Evolutionary conservation across 2,113 vertebrate species (phyloP), one percentile per base, ranked within the genome.

Genomic region (Bos javanicus): DNA sequence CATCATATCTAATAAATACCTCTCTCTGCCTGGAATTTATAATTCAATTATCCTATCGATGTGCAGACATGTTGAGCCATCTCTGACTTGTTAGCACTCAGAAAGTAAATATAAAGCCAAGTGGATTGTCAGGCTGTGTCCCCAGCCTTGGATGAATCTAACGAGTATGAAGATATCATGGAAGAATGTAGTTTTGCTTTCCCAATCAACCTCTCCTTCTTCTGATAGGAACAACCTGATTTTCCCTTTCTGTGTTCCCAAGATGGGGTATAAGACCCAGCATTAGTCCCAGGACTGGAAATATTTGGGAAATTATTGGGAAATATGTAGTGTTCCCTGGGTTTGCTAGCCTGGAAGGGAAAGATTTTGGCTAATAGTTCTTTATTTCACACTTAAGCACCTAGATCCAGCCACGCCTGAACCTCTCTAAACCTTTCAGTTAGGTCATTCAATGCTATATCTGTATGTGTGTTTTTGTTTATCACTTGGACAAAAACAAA

Each of bases 11-110:
- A 85, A 85, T 5, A n/a, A 21, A 88, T 96, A 33, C 21, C 62
- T 89, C 54, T 85, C 83, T 50, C 59, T n/a, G 33, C 7, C 36
- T 50, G 57, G 62, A 97, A 90, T 52, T 95, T 80, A 7, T 82
- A 56, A 90, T 52, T 96, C 80, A 92, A 76, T 86, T 82, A 78
- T 71, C 91, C 36, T 95, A 89, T 89, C 15, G 11, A 89, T 80
- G 26, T 81, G 33, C 87, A 88, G 67, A 83, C 85, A 89, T 89
- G 87, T 56, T 80, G 62, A 46, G 56, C 59, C 59, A 43, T 33
- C 67, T 59, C 92, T 95, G 76, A 84, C n/a, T 50, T 46, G 5
- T 74, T 52, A 80, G 82, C 12, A 2, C 50, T 62, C 84, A 89
- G 67, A 94, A 89, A 86, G 39, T 57, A 57, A 59, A 91, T 78